Base-by-base conservation (phyloP, 30 jellyfish, hydroid and myxozoan species). In the Pseudorhiza aurosa region DNA sequence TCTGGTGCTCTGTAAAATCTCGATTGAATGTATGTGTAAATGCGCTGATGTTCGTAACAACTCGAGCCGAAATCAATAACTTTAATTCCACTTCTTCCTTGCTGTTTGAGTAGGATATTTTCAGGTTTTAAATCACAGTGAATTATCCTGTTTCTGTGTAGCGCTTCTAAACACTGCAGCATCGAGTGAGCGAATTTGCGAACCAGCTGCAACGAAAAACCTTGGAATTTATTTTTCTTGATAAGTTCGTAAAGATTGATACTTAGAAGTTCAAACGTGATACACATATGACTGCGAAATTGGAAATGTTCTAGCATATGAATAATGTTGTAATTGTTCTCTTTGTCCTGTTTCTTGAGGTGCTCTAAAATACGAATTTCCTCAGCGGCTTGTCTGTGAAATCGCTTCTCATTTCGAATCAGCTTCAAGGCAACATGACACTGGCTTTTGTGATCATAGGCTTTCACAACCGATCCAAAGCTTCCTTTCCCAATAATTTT, bases 301-400 rank as follows among this genome's bases (percentile, higher is more conserved):
- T 81, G 95, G 46, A 89, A 89, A 79, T 89, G 97, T 77, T 89
- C 97, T 36, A 89, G 82, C 97, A 89, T 89, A 67, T 89, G 97
- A 36, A 89, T 90, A 71, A 77, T 90, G 56, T 90, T 90, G 63
- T 43, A 90, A 58, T 58, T 74, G 58, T 90, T 90, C n/a, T 90
- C 97, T 44, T 90, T 90, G 82, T 90, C 97, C 60, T 90, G 97
- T 72, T 90, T 90, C 63, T 76, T 69, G 58, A 90, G 71, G 72
- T 90, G 97, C 53, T 90, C 97, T 37, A 90, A 65, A 28, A 90
- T 90, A 10, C 97, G 87, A 75, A 90, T 81, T 75, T 90, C 97
- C 51, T 90, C 97, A 32, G 97, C 97, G 28, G 97, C 97, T 77
- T 90, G 97, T 22, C 97, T 88, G 67, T 90, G 97, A 77, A 90